These are phyloP conservation scores for Esox niger DNA, from an alignment of 2,113 vertebrate species.

Conservation along the genomic window DNA sequence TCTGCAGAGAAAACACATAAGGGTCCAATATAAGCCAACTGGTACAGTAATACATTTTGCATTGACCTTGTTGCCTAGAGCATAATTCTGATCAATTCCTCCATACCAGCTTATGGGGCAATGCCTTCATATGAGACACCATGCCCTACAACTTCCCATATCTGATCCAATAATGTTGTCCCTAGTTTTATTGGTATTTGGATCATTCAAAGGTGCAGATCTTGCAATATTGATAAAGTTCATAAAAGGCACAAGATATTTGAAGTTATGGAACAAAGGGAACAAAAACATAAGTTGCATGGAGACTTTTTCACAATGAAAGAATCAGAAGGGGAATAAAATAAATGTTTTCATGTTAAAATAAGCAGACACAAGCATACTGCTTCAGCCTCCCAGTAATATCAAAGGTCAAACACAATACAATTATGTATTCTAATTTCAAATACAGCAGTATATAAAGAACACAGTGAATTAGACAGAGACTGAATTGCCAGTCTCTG, in stretches of 20 bases:
- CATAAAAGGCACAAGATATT: not conserved
- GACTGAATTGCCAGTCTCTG: slow-evolving; percentile 29
- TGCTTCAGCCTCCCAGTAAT: too few relatives aligned
- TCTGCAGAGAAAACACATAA: slow-evolving; percentile 33
- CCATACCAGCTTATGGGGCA: slow-evolving; percentile 33
- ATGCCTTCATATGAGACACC: slow-evolving; percentile 40
- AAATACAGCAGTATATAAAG: slow-evolving; percentile 20
- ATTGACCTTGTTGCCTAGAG: slow-evolving; percentile 44
- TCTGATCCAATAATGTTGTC: slow-evolving; percentile 48
- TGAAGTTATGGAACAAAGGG: too few relatives aligned
- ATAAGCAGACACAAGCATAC: too few relatives aligned
- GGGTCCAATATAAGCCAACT: slow-evolving; percentile 44
- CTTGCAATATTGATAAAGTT: slow-evolving; percentile 18
- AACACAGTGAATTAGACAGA: slow-evolving; percentile 53
- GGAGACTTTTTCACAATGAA: not conserved
- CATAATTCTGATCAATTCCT: slow-evolving; percentile 43
- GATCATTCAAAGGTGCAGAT: slow-evolving; percentile 39
- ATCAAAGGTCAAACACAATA: too few relatives aligned
- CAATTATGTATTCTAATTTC: too few relatives aligned
- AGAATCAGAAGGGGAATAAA: not conserved
- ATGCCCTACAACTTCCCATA: slow-evolving; percentile 35
- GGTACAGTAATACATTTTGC: slow-evolving; percentile 61
- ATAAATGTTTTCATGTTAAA: not conserved
- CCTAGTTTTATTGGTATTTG: slow-evolving; percentile 48
- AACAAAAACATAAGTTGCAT: too few relatives aligned